Evolutionary conservation across 2,888 invertebrate genomes (phyloP).

Genomic region (Diadromus collaris): DNA sequence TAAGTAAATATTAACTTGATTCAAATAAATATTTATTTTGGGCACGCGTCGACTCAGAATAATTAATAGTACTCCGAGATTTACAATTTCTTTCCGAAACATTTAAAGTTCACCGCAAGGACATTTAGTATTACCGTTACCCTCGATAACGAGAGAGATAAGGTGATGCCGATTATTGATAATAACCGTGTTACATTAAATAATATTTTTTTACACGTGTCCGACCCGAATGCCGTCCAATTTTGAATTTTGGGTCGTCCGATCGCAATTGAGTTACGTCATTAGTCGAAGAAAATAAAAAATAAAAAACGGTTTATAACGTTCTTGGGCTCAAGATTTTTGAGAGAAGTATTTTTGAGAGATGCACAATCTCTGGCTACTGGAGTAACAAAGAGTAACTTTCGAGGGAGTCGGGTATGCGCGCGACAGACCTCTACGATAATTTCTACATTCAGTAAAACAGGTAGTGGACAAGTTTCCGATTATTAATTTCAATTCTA

Average conservation of each 20-base stretch:
- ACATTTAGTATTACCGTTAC: not conserved
- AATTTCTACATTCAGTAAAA: not conserved
- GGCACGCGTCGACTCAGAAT: too few relatives aligned
- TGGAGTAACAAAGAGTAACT: not conserved
- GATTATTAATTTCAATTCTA: not conserved
- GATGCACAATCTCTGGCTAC: not conserved
- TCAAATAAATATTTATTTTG: too few relatives aligned
- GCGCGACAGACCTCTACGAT: not conserved
- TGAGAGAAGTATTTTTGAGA: not conserved
- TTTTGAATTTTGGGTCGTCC: not conserved
- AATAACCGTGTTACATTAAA: not conserved
- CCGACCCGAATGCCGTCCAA: not conserved
- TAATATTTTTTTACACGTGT: not conserved
- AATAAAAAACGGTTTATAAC: not conserved
- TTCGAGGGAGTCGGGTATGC: not conserved
- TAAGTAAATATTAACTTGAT: too few relatives aligned
- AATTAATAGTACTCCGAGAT: too few relatives aligned
- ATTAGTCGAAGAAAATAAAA: not conserved
- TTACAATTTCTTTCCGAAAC: not conserved
- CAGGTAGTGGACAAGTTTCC: too few relatives aligned
- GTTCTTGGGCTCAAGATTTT: not conserved
- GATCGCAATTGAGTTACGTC: not conserved
- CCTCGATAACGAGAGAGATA: not conserved
- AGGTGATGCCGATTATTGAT: not conserved
- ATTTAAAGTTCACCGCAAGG: not conserved